Evolutionary conservation across 1,140 invertebrate species (phyloP).

Genomic region (Solen grandis): DNA sequence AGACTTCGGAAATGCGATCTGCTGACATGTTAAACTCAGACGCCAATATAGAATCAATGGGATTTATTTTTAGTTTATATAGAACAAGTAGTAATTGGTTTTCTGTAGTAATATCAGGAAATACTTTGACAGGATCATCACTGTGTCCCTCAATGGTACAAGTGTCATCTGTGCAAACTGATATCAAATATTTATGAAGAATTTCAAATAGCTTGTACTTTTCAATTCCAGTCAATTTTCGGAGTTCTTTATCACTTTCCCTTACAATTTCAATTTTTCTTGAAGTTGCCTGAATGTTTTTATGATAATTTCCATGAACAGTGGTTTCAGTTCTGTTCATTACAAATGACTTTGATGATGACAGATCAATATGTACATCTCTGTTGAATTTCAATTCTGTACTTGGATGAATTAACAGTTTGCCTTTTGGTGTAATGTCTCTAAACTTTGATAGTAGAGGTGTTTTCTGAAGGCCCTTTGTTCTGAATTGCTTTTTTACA

Average conservation of each 20-base stretch:
- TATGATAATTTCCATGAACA: neutral
- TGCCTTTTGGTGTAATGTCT: too few relatives aligned
- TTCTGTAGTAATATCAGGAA: conserved; percentile 24
- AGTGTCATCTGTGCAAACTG: neutral
- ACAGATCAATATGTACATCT: conserved; percentile 5
- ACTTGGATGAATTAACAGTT: neutral
- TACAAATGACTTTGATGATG: neutral
- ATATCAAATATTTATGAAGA: conserved; percentile 19
- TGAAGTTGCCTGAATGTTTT: conserved; percentile 5
- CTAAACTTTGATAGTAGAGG: too few relatives aligned
- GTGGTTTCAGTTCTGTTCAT: neutral
- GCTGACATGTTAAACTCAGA: conserved; percentile 12
- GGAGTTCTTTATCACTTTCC: conserved; percentile 5
- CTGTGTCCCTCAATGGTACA: conserved; percentile 11
- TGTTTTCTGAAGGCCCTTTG: too few relatives aligned
- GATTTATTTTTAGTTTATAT: conserved; percentile 26
- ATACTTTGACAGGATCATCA: conserved; percentile 21
- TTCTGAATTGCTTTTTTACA: too few relatives aligned
- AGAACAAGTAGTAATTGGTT: too few relatives aligned
- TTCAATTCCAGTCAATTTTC: conserved; percentile 16
- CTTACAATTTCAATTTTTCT: conserved; percentile 20
- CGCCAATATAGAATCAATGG: conserved; percentile 7
- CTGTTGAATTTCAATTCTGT: neutral
- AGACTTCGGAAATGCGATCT: conserved; percentile 17
- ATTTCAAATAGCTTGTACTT: conserved; percentile 20